Evolutionary conservation across 2,888 invertebrate genomes (phyloP).

Genomic region (Orchesella flavescens): DNA sequence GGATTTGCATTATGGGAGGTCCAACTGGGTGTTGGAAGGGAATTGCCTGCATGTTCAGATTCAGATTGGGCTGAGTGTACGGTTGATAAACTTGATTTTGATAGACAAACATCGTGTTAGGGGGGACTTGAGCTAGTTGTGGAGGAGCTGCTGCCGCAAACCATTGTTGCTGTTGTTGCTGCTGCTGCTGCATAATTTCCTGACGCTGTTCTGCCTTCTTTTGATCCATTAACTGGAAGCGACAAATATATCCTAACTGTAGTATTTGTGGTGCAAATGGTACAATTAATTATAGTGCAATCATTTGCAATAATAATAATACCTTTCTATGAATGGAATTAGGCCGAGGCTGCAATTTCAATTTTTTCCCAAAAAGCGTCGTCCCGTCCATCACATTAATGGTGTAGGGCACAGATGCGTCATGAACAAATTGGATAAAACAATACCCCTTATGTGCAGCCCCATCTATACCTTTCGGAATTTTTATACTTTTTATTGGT

Average conservation of each 20-base stretch:
- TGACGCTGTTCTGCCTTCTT: conserved; percentile 68
- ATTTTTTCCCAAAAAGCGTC: conserved; percentile 70
- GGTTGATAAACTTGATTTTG: conserved; percentile 71
- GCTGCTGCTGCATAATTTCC: conserved; percentile 64
- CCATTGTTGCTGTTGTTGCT: conserved; percentile 65
- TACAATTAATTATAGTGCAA: no score
- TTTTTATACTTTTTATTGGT: conserved; percentile 71
- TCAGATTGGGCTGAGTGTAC: conserved; percentile 68
- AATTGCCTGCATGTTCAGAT: conserved; percentile 69
- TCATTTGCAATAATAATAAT: neutral
- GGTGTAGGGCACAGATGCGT: conserved; percentile 71
- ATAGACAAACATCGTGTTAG: conserved; percentile 71
- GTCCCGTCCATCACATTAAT: conserved; percentile 72
- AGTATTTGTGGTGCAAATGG: no score
- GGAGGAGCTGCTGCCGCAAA: conserved; percentile 66
- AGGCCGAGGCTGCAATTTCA: conserved; percentile 71
- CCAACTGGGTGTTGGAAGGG: conserved; percentile 68
- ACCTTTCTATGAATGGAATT: conserved; percentile 72
- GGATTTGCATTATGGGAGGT: conserved; percentile 66
- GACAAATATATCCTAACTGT: no score
- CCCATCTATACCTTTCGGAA: conserved; percentile 71
- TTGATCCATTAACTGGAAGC: conserved; percentile 71
- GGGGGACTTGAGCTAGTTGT: conserved; percentile 72
- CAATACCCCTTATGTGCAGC: conserved; percentile 71
- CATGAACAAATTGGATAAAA: conserved; percentile 69